Base-by-base conservation (phyloP, 1,140 invertebrate genomes). In the Zaprionus nigranus region DNA sequence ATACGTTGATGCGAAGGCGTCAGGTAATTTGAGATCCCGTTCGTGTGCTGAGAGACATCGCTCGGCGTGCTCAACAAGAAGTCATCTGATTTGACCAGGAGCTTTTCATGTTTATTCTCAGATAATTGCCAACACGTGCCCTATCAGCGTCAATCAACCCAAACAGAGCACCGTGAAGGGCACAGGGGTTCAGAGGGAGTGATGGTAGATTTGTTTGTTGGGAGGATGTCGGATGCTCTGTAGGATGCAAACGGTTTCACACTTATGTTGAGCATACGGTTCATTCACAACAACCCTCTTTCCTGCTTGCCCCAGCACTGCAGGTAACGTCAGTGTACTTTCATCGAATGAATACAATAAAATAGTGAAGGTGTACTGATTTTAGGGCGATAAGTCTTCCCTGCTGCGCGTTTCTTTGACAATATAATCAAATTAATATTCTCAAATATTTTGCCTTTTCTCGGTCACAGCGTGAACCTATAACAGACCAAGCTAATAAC, bases 121-220 rank as follows among this genome's bases (percentile, higher is more conserved):
- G 90, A 82, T 91, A 91, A 91, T 91, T 91, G 88, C 73, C 72
- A 78, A 81, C 88, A 91, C 88, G 88, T 91, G 88, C 79, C 74
- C 75, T 91, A 91, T 91, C 88, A 91, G 82, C 88, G 87, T 79
- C 79, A 90, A 90, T 90, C 85, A 90, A 88, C 43, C 53, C 76
- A 90, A 90, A 82, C 81, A 84, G 36, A 58, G 28, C 54, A 24
- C 34, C 28, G 4, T 20, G 36, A 12, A 28, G 30, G 20, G 40
- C 40, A 46, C 22, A 22, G 12, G 30, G 68, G 28, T 12, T 12
- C 11, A 36, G 40, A 17, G n/a, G 59, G 12, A 36, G 43, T 34
- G 28, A 7, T 43, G 24, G 54, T 36, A 30, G 36, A 34, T 11
- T 49, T 49, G 17, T 0, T 15, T 17, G 17, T 9, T 49, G 17